Evolutionary conservation across 2,113 vertebrate genomes (phyloP).

Genomic region (Grallaria varia): DNA sequence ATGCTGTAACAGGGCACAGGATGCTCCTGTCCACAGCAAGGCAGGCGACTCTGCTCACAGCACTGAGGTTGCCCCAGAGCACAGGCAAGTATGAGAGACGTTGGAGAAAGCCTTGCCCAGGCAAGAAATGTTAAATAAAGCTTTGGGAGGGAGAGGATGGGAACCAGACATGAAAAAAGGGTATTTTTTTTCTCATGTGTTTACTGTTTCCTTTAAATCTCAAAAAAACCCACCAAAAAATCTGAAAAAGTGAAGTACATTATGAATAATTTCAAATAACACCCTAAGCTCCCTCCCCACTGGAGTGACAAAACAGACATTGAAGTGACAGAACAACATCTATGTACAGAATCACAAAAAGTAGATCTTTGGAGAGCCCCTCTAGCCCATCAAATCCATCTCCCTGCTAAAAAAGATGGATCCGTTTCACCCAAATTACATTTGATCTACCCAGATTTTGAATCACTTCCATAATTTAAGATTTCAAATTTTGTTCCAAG

Average conservation of each 20-base stretch:
- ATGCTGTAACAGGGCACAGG: neutral
- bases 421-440: neutral
- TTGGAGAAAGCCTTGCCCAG: neutral
- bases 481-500: neutral
- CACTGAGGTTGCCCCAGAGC: neutral
- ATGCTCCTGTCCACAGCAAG: neutral
- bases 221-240: neutral
- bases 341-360: neutral
- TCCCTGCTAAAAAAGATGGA: neutral
- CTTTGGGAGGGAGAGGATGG: neutral
- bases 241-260: neutral
- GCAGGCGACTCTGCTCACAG: neutral
- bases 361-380: neutral
- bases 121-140: neutral
- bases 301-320: neutral
- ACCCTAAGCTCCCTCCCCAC: neutral
- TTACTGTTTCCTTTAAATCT: neutral
- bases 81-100: neutral
- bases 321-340: neutral
- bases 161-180: neutral
- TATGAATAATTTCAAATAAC: neutral
- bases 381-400: neutral
- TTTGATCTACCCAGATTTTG: neutral
- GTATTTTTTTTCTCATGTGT: neutral
- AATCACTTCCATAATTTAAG: neutral